Evolutionary conservation across 2,113 vertebrate species (phyloP).

Genomic region (Brevimyrus niger): DNA sequence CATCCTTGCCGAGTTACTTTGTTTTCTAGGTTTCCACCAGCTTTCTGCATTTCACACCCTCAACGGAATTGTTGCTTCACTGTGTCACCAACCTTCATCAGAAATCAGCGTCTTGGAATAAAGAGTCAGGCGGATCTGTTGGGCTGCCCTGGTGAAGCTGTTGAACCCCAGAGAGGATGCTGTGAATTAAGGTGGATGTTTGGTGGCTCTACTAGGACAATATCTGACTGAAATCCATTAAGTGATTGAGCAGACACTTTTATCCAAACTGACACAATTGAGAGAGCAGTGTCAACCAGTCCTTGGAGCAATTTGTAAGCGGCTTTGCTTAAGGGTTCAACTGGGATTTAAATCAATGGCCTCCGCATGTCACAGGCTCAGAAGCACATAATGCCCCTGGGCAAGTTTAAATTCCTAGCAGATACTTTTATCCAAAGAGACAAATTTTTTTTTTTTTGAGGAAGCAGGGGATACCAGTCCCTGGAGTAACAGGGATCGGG

Average conservation of each 20-base stretch:
- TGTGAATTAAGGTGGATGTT: background rate
- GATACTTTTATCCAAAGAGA: background rate
- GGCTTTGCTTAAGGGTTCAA: background rate
- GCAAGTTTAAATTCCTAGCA: background rate
- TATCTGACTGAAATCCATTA: background rate
- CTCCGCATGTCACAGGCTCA: background rate
- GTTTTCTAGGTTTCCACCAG: background rate
- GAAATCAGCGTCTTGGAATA: background rate
- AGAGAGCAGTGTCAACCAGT: background rate
- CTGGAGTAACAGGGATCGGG: background rate
- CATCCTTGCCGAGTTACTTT: background rate
- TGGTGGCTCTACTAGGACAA: background rate
- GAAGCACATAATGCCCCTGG: background rate
- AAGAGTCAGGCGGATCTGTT: background rate
- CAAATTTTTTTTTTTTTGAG: background rate
- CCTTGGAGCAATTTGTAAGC: background rate
- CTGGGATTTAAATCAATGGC: background rate
- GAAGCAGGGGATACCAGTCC: background rate
- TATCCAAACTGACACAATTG: background rate
- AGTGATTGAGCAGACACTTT: background rate
- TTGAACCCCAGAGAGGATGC: background rate
- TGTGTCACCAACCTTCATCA: background rate
- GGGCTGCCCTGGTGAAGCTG: background rate
- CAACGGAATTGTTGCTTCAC: background rate
- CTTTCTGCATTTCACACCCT: background rate